Conservation (phyloP, 2,113 vertebrate species). For the Pavo muticus region DNA sequence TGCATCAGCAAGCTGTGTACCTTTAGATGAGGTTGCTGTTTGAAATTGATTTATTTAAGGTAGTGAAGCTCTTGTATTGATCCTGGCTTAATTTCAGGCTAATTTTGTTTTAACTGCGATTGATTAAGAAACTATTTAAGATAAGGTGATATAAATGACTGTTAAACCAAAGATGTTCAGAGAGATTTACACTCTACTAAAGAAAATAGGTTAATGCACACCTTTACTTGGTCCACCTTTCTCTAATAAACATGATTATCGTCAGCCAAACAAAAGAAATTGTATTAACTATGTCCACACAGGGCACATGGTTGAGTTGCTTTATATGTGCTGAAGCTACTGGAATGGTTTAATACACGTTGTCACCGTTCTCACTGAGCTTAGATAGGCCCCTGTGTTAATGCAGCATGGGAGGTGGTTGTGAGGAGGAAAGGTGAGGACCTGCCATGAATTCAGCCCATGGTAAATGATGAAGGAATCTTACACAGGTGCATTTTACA, state of each 20-base stretch:
- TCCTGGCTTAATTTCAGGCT: slow-evolving; percentile 41
- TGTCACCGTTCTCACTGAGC: neutral
- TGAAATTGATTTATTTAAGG: slow-evolving; percentile 28
- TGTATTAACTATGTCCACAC: neutral
- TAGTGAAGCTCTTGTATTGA: neutral
- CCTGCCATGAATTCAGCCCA: neutral
- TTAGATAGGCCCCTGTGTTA: neutral
- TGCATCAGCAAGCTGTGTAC: neutral
- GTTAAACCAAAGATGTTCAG: neutral
- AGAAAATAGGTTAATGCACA: neutral
- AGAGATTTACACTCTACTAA: neutral
- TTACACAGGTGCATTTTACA: neutral
- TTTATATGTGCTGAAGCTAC: neutral
- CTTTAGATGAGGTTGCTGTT: neutral
- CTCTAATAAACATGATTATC: neutral
- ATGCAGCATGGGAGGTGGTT: fast-evolving
- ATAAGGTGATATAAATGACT: neutral
- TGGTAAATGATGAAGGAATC: fast-evolving
- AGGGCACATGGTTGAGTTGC: neutral
- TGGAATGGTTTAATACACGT: neutral
- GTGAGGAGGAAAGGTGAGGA: neutral
- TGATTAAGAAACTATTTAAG: slow-evolving; percentile 27
- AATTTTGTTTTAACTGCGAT: slow-evolving; percentile 18
- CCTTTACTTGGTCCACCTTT: neutral
- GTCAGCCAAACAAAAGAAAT: neutral